A percentile compares a stretch with the other conserved stretches of the same genome.
Conservation (phyloP, 2,888 invertebrate species). For the Cotesia congregata region DNA sequence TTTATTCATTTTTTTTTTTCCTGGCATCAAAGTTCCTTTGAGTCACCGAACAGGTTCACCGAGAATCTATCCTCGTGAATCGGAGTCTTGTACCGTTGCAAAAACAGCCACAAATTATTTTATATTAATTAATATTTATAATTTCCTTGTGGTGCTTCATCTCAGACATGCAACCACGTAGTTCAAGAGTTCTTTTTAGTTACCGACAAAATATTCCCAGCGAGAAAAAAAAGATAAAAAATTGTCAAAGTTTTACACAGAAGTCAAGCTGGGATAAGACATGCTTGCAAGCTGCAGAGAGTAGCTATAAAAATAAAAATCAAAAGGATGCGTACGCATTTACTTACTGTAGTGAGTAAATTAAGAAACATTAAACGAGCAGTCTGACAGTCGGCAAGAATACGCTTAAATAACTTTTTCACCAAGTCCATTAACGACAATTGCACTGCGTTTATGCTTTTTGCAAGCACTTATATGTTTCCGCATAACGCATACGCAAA, state of each 20-base stretch:
- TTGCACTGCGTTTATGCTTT: slow-evolving; percentile 54
- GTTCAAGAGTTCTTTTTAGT: slow-evolving; percentile 2
- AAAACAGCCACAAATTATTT: slow-evolving; percentile 20
- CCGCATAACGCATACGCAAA: slow-evolving; percentile 50
- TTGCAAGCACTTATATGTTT: slow-evolving; percentile 57
- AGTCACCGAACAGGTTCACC: slow-evolving; percentile 36
- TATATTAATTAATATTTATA: neutral
- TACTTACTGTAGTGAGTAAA: slow-evolving; percentile 26
- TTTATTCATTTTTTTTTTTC: slow-evolving; percentile 20
- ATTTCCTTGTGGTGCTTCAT: neutral
- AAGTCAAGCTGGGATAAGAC: neutral
- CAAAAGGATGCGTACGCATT: neutral
- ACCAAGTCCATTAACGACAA: slow-evolving; percentile 57
- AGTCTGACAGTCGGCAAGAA: slow-evolving; percentile 44
- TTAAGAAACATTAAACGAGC: slow-evolving; percentile 21
- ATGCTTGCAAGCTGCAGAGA: slow-evolving; percentile 8
- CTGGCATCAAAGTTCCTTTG: slow-evolving; percentile 20
- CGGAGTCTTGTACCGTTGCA: slow-evolving; percentile 17
- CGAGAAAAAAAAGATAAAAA: neutral
- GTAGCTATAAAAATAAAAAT: slow-evolving; percentile 10
- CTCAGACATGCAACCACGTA: slow-evolving; percentile 16
- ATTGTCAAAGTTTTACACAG: neutral
- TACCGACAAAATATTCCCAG: neutral
- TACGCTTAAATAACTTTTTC: slow-evolving; percentile 48
- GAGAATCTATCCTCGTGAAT: slow-evolving; percentile 20